Evolutionary conservation across 1,140 invertebrate genomes (phyloP).

Genomic region (Prorops nasuta): DNA sequence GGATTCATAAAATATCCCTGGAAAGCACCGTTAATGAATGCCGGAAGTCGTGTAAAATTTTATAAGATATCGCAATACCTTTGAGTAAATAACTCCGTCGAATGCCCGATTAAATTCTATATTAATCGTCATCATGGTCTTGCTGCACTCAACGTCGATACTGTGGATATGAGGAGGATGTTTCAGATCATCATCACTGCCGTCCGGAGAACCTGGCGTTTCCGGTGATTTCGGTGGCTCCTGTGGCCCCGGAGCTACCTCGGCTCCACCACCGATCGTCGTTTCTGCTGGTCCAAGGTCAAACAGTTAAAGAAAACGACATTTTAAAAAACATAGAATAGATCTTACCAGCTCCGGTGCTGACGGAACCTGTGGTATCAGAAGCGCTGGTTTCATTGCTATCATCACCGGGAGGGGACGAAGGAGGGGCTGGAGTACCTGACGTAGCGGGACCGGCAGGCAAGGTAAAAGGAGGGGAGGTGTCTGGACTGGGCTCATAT

Average conservation of each 20-base stretch:
- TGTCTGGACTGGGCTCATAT: background rate
- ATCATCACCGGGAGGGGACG: background rate
- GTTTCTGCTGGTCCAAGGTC: no score
- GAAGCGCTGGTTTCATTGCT: background rate
- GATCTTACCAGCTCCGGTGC: background rate
- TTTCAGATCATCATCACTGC: slow-evolving; percentile 57
- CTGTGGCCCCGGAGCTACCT: background rate
- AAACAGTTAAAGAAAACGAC: background rate
- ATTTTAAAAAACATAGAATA: background rate
- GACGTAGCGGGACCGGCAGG: background rate
- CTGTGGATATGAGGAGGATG: slow-evolving; percentile 75
- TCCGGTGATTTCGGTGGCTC: slow-evolving; percentile 21
- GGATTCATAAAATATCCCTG: slow-evolving; percentile 69
- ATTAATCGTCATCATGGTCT: slow-evolving; percentile 80
- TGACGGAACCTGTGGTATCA: background rate
- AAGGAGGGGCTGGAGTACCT: background rate
- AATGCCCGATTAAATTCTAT: slow-evolving; percentile 76
- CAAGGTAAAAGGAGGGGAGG: background rate
- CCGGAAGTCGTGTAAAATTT: background rate
- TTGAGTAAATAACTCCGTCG: slow-evolving; percentile 79
- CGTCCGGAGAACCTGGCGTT: no score
- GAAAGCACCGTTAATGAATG: slow-evolving; percentile 14
- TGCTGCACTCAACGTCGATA: slow-evolving; percentile 74
- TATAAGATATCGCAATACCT: slow-evolving; percentile 51
- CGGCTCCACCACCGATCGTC: slow-evolving; percentile 8